Base-by-base conservation (phyloP, 2,113 vertebrate species). In the Aviceda subcristata region DNA sequence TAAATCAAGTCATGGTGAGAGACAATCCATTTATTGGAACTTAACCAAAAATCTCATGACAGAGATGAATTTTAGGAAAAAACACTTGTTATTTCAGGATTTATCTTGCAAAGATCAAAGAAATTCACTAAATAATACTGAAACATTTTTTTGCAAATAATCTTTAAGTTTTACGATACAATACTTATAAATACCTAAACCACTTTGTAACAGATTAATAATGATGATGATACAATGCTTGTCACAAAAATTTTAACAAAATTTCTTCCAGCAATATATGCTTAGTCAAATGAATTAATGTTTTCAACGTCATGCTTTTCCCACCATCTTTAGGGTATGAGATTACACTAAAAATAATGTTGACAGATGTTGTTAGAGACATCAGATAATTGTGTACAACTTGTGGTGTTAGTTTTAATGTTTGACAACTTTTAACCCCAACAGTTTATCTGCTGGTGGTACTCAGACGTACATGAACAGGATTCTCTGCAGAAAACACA, bases 141-240 rank as follows among this genome's bases (percentile, higher is more conserved):
- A 50, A 80, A 51, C 0, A 3, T 63, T 14, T 22, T 57, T 66
- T 75, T 43, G 23, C 15, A 87, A 80, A 73, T 62, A 0, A 0
- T 56, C 16, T 56, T 72, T 43, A 55, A 27, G n/a, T 41, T 68
- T 86, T 45, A 56, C 62, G 20, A 27, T 34, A 45, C 8, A 60
- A 48, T 39, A 53, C 4, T n/a, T 90, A 4, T 4, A 86, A 79
- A 10, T 51, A 45, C 10, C 27, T 79, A 51, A 73, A 86, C 80
- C 51, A 0, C 2, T 79, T 56, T 68, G 1, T 27, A 57, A 66
- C 3, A 62, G 6, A 66, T 64, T 75, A 38, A 29, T 38, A 63
- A 50, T 34, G 57, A 73, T 43, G 4, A 41, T 30, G 4, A 50
- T 30, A 9, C 6, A 76, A 64, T 1, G 1, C 23, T 85, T 36